These are phyloP conservation scores for Drepanosiphum platanoidis DNA, from an alignment of 2,888 invertebrate genomes.

Conservation along the genomic window DNA sequence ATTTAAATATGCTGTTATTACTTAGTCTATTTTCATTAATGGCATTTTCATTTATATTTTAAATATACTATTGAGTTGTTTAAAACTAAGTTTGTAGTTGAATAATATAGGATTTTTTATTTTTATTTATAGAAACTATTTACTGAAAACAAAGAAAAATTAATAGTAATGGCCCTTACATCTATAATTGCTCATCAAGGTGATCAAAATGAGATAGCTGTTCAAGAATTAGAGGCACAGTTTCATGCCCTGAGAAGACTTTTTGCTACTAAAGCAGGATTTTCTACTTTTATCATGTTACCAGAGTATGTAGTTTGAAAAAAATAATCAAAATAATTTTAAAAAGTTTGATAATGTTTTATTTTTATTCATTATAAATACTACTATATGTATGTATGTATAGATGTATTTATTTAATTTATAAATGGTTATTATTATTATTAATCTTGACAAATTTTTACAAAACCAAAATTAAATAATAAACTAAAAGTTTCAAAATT, in stretches of 20 bases:
- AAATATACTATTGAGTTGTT: neutral
- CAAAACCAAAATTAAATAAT: no score
- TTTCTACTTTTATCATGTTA: conserved; percentile 91
- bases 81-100: neutral
- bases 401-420: neutral
- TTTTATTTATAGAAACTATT: conserved; percentile 84
- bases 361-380: no score
- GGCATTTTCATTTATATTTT: no score
- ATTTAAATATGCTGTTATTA: neutral
- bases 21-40: no score
- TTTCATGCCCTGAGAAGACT: conserved; percentile 93
- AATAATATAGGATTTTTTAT: no score
- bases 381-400: neutral
- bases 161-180: conserved; percentile 90
- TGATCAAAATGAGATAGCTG: conserved; percentile 73
- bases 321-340: no score
- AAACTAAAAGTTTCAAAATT: no score
- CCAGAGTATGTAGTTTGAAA: conserved; percentile 75
- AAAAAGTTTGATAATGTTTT: no score
- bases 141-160: conserved; percentile 97
- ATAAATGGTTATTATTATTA: no score
- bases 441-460: no score
- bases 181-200: conserved; percentile 81
- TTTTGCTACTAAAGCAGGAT: conserved; percentile 97
- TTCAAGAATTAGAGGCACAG: conserved; percentile 85